phyloP scores from a whole-genome alignment of 2,888 invertebrate genomes.

The Serrognathus titanus region DNA sequence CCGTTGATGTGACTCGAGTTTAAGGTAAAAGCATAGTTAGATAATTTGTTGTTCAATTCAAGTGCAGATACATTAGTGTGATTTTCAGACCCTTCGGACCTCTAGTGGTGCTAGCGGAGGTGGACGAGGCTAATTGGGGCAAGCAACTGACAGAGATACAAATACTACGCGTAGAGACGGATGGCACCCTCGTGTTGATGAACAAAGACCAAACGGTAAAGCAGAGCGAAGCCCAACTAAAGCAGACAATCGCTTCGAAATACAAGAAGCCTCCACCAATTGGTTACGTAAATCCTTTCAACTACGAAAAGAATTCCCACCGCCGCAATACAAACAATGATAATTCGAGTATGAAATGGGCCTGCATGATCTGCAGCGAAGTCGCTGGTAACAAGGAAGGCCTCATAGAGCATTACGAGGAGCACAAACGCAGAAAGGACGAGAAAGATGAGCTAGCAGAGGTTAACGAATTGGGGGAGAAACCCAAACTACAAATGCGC shows the following conservation, averaged over 20 bases:
- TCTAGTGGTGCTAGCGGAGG: no score
- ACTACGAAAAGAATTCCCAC: conserved; percentile 14
- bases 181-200: no score
- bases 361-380: conserved; percentile 27
- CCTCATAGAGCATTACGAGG: conserved; percentile 27
- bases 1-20: neutral
- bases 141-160: no score
- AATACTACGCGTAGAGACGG: no score
- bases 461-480: no score
- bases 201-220: no score
- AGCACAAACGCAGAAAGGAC: conserved; percentile 25
- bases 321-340: conserved; percentile 8
- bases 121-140: no score
- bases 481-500: neutral
- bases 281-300: conserved; percentile 26
- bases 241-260: no score
- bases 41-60: neutral
- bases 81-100: neutral
- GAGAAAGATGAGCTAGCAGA: no score
- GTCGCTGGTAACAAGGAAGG: conserved; percentile 20
- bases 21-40: neutral
- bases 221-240: no score
- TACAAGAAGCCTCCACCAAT: neutral
- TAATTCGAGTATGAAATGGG: conserved; percentile 20
- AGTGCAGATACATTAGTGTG: neutral